A percentile compares a stretch with the other conserved stretches of the same genome.
Conservation (phyloP, 2,888 invertebrate genomes). For the Phyllotreta striolata region DNA sequence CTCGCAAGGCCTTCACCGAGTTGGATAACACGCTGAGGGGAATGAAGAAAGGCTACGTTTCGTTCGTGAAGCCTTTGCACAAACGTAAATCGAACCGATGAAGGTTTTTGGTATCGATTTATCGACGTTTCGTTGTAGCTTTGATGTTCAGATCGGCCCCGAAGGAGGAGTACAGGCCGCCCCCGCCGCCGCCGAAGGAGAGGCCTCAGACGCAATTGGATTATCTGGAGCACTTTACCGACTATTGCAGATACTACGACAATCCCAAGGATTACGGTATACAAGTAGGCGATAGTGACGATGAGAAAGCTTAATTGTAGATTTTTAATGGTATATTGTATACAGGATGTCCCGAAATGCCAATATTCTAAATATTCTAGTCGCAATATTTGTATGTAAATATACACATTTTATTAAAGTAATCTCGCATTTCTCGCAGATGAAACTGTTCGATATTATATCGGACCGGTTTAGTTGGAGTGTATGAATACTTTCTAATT, state of each 20-base stretch:
- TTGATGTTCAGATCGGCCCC: slow-evolving; percentile 53
- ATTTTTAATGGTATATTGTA: too few relatives aligned
- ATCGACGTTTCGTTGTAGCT: slow-evolving; percentile 40
- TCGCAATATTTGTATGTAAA: too few relatives aligned
- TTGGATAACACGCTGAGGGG: slow-evolving; percentile 41
- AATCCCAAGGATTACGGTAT: slow-evolving; percentile 49
- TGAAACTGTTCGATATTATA: too few relatives aligned
- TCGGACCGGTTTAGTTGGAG: too few relatives aligned
- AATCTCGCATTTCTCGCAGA: too few relatives aligned
- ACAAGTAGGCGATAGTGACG: slow-evolving; percentile 25
- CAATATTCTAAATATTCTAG: too few relatives aligned
- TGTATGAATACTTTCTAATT: too few relatives aligned
- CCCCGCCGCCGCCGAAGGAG: slow-evolving; percentile 46
- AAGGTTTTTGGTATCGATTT: not conserved
- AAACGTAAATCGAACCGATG: too few relatives aligned
- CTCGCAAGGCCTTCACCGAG: not conserved
- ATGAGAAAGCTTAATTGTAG: not conserved
- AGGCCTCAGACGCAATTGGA: slow-evolving; percentile 52
- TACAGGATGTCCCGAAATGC: too few relatives aligned
- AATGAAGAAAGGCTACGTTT: not conserved
- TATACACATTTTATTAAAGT: too few relatives aligned
- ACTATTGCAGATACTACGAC: slow-evolving; percentile 51
- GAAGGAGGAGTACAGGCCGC: slow-evolving; percentile 35
- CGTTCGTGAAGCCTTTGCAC: too few relatives aligned
- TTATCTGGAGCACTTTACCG: slow-evolving; percentile 54